These are phyloP conservation scores for Otolemur crassicaudatus DNA, from an alignment of 2,797 vertebrate species.

Conservation along the genomic window DNA sequence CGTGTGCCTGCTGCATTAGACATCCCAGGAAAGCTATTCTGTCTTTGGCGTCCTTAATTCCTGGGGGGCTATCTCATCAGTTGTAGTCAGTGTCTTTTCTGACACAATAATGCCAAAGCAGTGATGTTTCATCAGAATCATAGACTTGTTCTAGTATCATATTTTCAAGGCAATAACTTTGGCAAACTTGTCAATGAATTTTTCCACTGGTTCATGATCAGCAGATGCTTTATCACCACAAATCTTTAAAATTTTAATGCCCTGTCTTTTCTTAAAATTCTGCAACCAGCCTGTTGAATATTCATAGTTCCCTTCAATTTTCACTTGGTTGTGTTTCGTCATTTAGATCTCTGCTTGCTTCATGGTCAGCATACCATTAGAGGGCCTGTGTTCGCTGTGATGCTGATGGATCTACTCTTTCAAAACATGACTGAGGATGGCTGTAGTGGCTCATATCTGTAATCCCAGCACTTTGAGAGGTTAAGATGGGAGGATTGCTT, in stretches of 20 bases:
- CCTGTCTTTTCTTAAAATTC: background rate
- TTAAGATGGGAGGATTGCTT: background rate
- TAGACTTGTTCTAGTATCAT: background rate
- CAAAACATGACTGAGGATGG: background rate
- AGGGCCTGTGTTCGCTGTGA: background rate
- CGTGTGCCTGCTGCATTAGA: background rate
- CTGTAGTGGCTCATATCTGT: background rate
- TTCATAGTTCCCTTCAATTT: background rate
- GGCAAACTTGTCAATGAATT: background rate
- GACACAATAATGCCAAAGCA: background rate
- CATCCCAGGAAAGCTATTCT: background rate
- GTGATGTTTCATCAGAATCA: background rate
- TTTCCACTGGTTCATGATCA: background rate
- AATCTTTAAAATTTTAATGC: background rate
- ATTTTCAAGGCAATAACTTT: background rate
- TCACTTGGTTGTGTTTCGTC: background rate
- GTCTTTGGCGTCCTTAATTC: background rate
- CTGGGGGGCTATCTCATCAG: background rate
- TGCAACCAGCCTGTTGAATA: background rate
- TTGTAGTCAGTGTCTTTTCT: background rate
- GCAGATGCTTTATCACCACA: background rate
- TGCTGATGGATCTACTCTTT: background rate
- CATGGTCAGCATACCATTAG: background rate
- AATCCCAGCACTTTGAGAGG: background rate
- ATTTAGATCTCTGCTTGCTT: background rate